Base-by-base conservation (phyloP, 2,797 vertebrate genomes). In the Knipowitschia caucasica region DNA sequence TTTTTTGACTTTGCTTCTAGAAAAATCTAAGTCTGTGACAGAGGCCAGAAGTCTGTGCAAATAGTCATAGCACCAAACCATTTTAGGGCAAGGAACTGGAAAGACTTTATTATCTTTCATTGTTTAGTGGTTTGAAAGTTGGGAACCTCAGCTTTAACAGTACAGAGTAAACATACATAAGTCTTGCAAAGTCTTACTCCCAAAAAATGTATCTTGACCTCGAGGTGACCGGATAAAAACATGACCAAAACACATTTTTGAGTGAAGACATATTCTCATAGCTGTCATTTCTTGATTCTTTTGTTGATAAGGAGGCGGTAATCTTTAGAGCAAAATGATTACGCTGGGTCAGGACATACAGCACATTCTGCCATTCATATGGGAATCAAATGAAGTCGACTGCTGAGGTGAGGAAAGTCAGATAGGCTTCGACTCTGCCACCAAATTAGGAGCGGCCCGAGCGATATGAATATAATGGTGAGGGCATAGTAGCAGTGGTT, bases 391-490 rank as follows among this genome's bases (percentile, higher is more conserved):
- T 15, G 24, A 23, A 43, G 20, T 14, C 23, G 39, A 40, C 39
- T 25, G 21, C 9, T 54, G 47, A 34, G 49, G 42, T 29, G 51
- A 46, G 44, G 30, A 58, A 64, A 23, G 39, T 23, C 20, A 40
- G 21, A 43, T 43, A 43, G 25, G 25, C 12, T 24, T 3, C 12
- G 39, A 40, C 39, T 23, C 20, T 40, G 39, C 11, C n/a, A 24
- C 24, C 23, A 43, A 43, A 25, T 25, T 12, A 43, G 20, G 11
- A 40, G 17, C 9, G 26, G 40, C 21, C 17, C 9, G 9, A 14
- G 20, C 12, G 3, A 4, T 43, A 18, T 2, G 4, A 43, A 25
- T 25, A n/a, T 12, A n/a, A n/a, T n/a, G n/a, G n/a, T n/a, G n/a
- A n/a, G n/a, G n/a, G n/a, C 21, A 23, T 5, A 20, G 18, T 11